Base-by-base conservation (phyloP, 1,140 invertebrate genomes). In the Copidosoma floridanum region DNA sequence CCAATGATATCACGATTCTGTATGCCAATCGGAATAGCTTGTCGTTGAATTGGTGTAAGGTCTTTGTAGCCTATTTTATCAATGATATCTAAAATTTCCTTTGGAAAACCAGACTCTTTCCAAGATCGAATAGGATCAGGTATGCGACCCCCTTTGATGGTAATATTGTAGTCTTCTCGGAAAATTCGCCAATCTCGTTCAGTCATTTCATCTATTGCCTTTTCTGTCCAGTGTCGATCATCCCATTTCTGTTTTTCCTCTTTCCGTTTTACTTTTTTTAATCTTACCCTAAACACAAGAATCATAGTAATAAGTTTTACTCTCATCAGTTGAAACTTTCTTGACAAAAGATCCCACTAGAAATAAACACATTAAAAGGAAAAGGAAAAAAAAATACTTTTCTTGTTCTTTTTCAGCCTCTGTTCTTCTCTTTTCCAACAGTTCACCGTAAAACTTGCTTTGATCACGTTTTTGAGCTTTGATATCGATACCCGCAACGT, bases 161-260 rank as follows among this genome's bases (percentile, higher is more conserved):
- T 93, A 44, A 99, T 99, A 73, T 97, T 99, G 74, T 97, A 99
- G 82, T 99, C 98, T 82, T 99, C 98, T 63, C 97, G 87, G 73
- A 99, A 99, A 69, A 99, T 99, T 75, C 98, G 86, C 98, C 98
- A 99, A 83, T 99, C 98, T 73, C 98, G 85, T 75, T 99, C 97
- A 10, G 92, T 96, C 98, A 99, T 99, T 81, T 99, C 95, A 50
- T 90, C 86, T 0, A 90, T 72, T 11, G 87, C 86, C 80, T 99
- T 99, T 68, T 99, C 95, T 16, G 90, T 92, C 98, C 98, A 99
- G 80, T 99, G 97, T 23, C 98, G 85, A 75, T 99, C 97, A 82
- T 99, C 97, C 92, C 94, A 99, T 73, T 95, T 93, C 74, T 98
- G 95, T 81, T 99, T 99, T 63, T 98, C 95, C 82, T 99, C 96